Percentiles rank a stretch among this genome's conserved stretches.
phyloP scores from a whole-genome alignment of 2,113 vertebrate species.

The Monopterus albus region DNA sequence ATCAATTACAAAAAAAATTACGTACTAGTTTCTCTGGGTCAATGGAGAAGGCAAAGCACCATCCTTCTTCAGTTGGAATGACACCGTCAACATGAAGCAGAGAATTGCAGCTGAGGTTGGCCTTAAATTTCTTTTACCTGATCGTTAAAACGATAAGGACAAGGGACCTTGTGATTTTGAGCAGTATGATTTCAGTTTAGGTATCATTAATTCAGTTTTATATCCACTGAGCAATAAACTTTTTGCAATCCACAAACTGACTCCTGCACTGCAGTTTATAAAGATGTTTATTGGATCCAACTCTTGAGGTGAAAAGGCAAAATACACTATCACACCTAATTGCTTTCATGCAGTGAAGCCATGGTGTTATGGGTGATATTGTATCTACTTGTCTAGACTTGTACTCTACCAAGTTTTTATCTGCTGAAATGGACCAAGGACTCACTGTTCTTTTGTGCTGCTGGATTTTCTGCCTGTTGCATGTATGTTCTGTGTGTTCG shows the following conservation, averaged over 20 bases:
- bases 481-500: neutral
- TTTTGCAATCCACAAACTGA: slow-evolving; percentile 19
- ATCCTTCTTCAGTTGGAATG: too few relatives aligned
- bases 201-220: slow-evolving; percentile 21
- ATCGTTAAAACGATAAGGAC: slow-evolving; percentile 13
- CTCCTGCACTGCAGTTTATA: slow-evolving; percentile 31
- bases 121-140: neutral
- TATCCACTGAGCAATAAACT: slow-evolving; percentile 9
- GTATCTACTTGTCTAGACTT: slow-evolving; percentile 18
- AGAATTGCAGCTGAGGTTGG: neutral
- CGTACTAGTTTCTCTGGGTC: slow-evolving; percentile 5
- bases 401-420: slow-evolving; percentile 8
- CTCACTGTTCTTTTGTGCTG: slow-evolving; percentile 12
- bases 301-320: slow-evolving; percentile 33
- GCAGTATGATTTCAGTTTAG: slow-evolving; percentile 13
- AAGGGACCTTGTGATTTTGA: slow-evolving; percentile 2
- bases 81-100: slow-evolving; percentile 2
- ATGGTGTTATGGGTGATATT: slow-evolving; percentile 14
- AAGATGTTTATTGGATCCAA: slow-evolving; percentile 39
- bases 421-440: slow-evolving; percentile 5
- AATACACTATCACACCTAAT: slow-evolving; percentile 29
- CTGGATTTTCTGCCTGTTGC: neutral
- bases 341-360: slow-evolving; percentile 37
- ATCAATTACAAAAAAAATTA: neutral
- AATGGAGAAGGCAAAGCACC: neutral